Percentiles rank a stretch among this genome's conserved stretches.
Conservation (phyloP, 2,113 vertebrate genomes). For the Sebastes schlegelii region DNA sequence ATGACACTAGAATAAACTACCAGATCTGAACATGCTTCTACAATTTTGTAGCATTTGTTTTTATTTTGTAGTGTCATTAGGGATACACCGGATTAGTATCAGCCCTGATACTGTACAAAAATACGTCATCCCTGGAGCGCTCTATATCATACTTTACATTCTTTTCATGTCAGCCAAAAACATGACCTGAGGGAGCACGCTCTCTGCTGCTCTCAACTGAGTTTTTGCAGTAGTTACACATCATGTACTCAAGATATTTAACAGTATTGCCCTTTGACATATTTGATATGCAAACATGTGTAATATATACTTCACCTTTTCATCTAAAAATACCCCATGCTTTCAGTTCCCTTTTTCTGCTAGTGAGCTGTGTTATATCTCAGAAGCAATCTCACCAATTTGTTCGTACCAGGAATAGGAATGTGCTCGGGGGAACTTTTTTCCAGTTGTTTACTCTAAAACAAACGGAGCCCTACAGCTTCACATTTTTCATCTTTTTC, state of each 20-base stretch:
- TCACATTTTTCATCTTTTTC: neutral
- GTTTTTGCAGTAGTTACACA: neutral
- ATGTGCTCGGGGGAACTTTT: neutral
- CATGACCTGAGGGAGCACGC: neutral
- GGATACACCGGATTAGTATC: neutral
- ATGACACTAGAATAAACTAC: neutral
- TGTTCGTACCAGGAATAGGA: neutral
- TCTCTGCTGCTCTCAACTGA: neutral
- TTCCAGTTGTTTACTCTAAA: neutral
- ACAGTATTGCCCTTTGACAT: neutral
- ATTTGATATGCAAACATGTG: neutral
- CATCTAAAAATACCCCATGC: neutral
- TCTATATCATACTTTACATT: neutral
- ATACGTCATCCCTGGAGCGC: no score
- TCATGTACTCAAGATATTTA: neutral
- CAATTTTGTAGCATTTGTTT: neutral
- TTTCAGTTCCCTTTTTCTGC: constrained; percentile 1
- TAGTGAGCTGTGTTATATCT: neutral
- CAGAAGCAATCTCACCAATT: neutral
- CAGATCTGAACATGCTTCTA: neutral
- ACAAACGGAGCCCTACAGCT: neutral
- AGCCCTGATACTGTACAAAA: no score
- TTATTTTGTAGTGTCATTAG: neutral
- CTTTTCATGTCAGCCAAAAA: neutral
- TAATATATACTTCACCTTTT: neutral